Evolutionary conservation across 1,140 invertebrate species (phyloP).

Genomic region (Dinoponera quadriceps): DNA sequence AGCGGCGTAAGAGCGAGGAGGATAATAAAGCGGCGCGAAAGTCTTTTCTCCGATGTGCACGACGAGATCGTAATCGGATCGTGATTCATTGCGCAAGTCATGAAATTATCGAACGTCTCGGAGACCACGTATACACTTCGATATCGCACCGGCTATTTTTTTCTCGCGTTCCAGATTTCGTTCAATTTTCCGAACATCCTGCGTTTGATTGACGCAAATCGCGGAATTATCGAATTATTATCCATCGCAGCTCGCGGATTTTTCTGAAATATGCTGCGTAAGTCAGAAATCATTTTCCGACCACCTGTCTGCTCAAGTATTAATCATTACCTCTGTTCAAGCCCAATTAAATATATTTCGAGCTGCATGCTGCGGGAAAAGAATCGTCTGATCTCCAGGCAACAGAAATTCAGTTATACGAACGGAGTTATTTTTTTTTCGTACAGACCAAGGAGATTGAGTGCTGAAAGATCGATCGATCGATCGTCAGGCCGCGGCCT

Average conservation of each 20-base stretch:
- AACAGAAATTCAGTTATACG: no score
- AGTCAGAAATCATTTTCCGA: no score
- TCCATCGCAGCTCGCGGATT: no score
- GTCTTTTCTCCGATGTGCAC: constrained; percentile 22
- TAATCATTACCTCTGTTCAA: no score
- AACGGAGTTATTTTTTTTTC: no score
- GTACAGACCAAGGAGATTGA: no score
- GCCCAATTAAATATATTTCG: no score
- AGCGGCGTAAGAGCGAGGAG: neutral
- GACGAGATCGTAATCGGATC: constrained; percentile 42
- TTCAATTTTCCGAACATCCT: neutral
- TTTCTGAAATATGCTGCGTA: no score
- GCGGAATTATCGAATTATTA: no score
- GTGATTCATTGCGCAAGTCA: constrained; percentile 56
- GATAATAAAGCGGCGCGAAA: constrained; percentile 15
- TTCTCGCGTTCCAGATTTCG: neutral
- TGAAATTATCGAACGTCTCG: constrained; percentile 24
- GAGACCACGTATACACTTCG: neutral
- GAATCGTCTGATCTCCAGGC: no score
- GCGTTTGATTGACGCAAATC: neutral
- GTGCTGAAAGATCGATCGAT: neutral
- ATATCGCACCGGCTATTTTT: neutral
- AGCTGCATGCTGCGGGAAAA: no score
- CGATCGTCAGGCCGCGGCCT: neutral
- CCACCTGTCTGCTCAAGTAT: no score